phyloP scores from a whole-genome alignment of 2,888 invertebrate species.

The Ryuthela nishihirai region DNA sequence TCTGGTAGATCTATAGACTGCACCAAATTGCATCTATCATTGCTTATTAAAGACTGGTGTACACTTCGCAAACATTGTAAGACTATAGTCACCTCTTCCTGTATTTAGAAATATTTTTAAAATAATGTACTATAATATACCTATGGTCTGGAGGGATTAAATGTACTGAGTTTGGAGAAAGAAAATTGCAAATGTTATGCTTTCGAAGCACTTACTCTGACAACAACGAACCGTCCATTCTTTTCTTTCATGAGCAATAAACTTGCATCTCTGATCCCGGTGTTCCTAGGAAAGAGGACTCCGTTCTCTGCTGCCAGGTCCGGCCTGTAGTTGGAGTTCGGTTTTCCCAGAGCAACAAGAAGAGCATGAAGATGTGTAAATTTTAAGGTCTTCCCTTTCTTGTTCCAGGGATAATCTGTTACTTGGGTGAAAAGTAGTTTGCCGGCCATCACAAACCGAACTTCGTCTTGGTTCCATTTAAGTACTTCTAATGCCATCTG shows the following conservation, averaged over 20 bases:
- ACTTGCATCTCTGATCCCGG: conserved; percentile 78
- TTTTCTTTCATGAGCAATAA: conserved; percentile 84
- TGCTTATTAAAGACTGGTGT: too few relatives aligned
- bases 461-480: conserved; percentile 86
- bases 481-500: conserved; percentile 86
- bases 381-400: conserved; percentile 47
- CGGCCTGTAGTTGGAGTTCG: conserved; percentile 65
- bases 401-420: conserved; percentile 42
- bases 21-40: too few relatives aligned
- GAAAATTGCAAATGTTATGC: too few relatives aligned
- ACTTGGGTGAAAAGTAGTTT: conserved; percentile 82
- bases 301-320: conserved; percentile 56
- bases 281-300: conserved; percentile 50
- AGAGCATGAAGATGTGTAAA: conserved; percentile 82
- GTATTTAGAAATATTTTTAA: too few relatives aligned
- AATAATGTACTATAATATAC: too few relatives aligned
- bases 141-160: too few relatives aligned
- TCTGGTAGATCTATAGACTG: too few relatives aligned
- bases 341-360: conserved; percentile 86
- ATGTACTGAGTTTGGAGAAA: too few relatives aligned
- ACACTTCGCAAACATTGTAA: too few relatives aligned
- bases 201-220: conserved; percentile 63
- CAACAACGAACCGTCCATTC: conserved; percentile 76
- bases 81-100: too few relatives aligned
- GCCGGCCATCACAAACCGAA: conserved; percentile 85